phyloP scores from a whole-genome alignment of 1,140 invertebrate genomes.

The Aphidius gifuensis region DNA sequence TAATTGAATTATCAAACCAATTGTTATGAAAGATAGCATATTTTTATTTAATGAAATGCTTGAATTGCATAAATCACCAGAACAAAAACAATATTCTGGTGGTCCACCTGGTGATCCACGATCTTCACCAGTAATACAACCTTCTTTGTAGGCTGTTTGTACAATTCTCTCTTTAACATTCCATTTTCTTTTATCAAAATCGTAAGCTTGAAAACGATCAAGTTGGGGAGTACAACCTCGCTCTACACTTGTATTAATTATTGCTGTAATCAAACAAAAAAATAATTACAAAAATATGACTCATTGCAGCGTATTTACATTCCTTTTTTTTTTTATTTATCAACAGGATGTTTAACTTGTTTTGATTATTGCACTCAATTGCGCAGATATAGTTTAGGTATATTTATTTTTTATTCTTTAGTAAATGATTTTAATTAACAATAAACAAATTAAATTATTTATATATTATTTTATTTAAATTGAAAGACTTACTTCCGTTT shows the following conservation, averaged over 20 bases:
- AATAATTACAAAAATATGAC: neutral
- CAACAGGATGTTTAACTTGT: too few relatives aligned
- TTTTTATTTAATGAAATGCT: constrained; percentile 5
- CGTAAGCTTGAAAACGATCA: constrained; percentile 56
- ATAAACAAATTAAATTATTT: too few relatives aligned
- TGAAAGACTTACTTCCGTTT: constrained; percentile 58
- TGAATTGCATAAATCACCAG: constrained; percentile 63
- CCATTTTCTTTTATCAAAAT: constrained; percentile 62
- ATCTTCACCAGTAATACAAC: constrained; percentile 62
- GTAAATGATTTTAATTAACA: too few relatives aligned
- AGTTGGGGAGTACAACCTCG: constrained; percentile 73
- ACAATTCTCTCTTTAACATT: constrained; percentile 59
- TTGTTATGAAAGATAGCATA: neutral
- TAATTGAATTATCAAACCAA: neutral
- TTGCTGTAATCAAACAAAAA: constrained; percentile 53
- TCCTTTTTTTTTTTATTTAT: too few relatives aligned
- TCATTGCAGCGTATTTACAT: too few relatives aligned
- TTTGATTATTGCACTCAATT: too few relatives aligned
- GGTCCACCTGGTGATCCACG: constrained; percentile 58
- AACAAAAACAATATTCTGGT: constrained; percentile 66
- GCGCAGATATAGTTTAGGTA: too few relatives aligned
- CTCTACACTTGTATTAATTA: constrained; percentile 59
- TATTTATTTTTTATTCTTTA: too few relatives aligned
- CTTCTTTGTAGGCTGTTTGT: constrained; percentile 63
- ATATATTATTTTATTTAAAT: neutral